These are phyloP conservation scores for Drosophila neoperkinsi DNA, from an alignment of 2,888 invertebrate species.

Conservation along the genomic window DNA sequence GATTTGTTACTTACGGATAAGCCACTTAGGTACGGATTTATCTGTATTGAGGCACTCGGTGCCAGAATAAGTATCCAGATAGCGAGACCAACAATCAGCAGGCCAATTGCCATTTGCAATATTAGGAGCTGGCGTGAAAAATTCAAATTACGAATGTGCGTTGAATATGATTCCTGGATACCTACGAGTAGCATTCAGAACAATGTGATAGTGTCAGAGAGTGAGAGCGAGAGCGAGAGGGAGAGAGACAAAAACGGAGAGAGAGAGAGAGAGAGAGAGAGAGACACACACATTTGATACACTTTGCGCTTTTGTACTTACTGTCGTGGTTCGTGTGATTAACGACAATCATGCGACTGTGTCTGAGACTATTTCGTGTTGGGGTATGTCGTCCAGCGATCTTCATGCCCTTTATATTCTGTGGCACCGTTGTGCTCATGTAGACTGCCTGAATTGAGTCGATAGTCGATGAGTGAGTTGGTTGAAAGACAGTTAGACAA, in stretches of 20 bases:
- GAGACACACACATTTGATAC: background rate
- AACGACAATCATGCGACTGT: conserved; percentile 90
- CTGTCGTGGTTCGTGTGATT: conserved; percentile 87
- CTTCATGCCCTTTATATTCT: conserved; percentile 88
- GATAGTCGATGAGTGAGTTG: background rate
- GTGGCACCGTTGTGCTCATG: conserved; percentile 88
- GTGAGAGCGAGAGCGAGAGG: background rate
- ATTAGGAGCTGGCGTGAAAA: conserved; percentile 81
- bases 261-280: background rate
- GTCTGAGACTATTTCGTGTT: conserved; percentile 89
- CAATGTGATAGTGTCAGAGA: conserved; percentile 5
- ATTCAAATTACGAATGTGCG: conserved; percentile 79
- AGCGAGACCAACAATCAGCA: conserved; percentile 86
- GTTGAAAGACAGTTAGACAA: background rate
- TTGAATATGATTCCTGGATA: conserved; percentile 79
- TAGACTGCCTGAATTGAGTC: conserved; percentile 81
- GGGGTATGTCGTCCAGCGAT: conserved; percentile 89
- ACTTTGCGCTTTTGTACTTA: conserved; percentile 47
- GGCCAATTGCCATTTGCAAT: conserved; percentile 86
- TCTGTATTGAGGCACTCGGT: conserved; percentile 87
- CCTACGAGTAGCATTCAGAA: conserved; percentile 57
- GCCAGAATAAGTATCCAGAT: conserved; percentile 88
- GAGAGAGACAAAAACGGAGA: background rate
- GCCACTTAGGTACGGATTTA: conserved; percentile 89
- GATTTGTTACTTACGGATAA: conserved; percentile 86